Conservation (phyloP, 2,113 vertebrate species). For the Benitochromis conjunctus region DNA sequence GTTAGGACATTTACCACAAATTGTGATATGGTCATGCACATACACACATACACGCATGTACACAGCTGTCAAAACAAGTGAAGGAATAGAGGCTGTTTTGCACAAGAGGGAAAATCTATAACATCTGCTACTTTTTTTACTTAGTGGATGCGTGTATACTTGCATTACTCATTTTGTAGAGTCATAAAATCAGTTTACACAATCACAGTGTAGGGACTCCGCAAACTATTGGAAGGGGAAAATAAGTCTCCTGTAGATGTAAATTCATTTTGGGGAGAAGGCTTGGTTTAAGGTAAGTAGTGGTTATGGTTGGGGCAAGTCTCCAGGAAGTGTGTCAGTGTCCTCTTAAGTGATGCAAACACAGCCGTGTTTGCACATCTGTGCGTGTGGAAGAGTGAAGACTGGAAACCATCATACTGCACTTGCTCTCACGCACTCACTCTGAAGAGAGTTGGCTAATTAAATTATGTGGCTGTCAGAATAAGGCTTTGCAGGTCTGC, state of each 20-base stretch:
- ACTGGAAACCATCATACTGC: neutral
- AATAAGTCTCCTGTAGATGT: neutral
- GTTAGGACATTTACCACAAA: slow-evolving; percentile 10
- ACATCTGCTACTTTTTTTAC: slow-evolving; percentile 8
- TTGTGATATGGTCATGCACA: neutral
- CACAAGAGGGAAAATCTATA: neutral
- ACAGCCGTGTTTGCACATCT: neutral
- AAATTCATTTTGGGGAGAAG: neutral
- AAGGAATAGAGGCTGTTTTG: neutral
- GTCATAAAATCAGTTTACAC: neutral
- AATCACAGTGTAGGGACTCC: neutral
- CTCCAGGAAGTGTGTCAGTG: neutral
- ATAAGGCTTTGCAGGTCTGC: neutral
- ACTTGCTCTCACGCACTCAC: neutral
- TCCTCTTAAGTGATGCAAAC: neutral
- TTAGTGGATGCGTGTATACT: neutral
- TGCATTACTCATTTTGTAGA: neutral
- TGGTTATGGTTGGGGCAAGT: neutral
- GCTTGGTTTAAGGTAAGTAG: neutral
- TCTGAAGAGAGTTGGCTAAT: neutral
- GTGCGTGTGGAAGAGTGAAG: neutral
- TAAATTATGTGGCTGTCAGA: neutral
- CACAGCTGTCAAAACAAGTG: slow-evolving; percentile 35
- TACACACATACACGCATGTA: neutral
- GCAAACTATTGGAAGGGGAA: neutral